A percentile compares a stretch with the other conserved stretches of the same genome.
These are phyloP conservation scores for Seladonia tumulorum DNA, from an alignment of 2,888 invertebrate genomes.

Conservation along the genomic window DNA sequence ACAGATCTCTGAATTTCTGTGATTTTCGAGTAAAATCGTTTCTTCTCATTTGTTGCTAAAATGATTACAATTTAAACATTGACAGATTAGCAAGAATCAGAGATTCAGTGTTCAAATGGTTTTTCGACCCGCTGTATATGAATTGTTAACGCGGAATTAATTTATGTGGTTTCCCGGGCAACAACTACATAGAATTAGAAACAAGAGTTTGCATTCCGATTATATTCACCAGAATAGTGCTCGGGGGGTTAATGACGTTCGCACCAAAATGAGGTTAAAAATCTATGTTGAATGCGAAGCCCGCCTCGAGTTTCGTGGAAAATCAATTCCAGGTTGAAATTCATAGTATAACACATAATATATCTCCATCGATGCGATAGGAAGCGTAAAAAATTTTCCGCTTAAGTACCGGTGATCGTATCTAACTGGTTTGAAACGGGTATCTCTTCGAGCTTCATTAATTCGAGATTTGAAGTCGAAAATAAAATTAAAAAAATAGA, in stretches of 20 bases:
- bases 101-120: background rate
- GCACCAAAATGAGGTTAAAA: background rate
- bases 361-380: background rate
- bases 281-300: background rate
- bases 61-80: background rate
- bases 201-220: background rate
- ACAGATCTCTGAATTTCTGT: no score
- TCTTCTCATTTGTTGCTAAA: no score
- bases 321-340: constrained; percentile 1
- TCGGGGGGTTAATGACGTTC: background rate
- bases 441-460: constrained; percentile 32
- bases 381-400: background rate
- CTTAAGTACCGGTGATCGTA: background rate
- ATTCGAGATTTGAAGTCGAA: constrained; percentile 38
- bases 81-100: background rate
- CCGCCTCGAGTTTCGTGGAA: background rate
- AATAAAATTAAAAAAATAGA: constrained; percentile 10
- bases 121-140: background rate
- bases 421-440: constrained; percentile 25
- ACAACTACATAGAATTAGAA: background rate
- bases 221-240: background rate
- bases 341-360: background rate
- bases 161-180: background rate
- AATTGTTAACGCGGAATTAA: no score
- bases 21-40: no score